A percentile compares a stretch with the other conserved stretches of the same genome.
Conservation (phyloP, 2,113 vertebrate genomes). For the Pyrgilauda ruficollis region DNA sequence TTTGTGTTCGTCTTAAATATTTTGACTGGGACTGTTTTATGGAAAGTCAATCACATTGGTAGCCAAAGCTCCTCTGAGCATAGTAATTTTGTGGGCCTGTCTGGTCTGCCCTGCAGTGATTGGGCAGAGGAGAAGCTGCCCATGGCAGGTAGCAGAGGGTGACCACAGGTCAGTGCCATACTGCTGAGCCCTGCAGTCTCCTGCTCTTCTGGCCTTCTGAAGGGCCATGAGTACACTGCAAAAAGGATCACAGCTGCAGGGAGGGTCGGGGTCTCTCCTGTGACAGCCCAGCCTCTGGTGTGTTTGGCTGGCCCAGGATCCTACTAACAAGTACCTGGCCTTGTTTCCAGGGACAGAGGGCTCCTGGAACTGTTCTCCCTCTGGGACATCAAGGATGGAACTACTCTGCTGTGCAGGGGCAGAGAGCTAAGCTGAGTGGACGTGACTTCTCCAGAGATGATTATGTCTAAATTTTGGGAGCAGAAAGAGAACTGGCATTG, state of each 20-base stretch:
- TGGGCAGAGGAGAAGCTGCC: not conserved
- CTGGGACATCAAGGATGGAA: not conserved
- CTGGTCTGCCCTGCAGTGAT: not conserved
- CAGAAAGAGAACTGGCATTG: not conserved
- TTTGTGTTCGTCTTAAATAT: not conserved
- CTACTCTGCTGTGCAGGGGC: not conserved
- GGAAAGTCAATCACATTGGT: not conserved
- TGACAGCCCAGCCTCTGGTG: rapidly evolving
- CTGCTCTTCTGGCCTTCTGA: not conserved
- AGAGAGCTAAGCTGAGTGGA: not conserved
- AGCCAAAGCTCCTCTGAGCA: not conserved
- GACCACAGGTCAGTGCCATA: not conserved
- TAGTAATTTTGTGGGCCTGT: not conserved
- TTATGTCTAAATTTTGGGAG: not conserved
- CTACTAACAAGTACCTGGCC: not conserved
- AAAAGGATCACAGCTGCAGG: not conserved
- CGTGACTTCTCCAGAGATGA: not conserved
- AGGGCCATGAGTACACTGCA: not conserved
- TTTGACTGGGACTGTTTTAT: not conserved
- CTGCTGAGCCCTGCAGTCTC: not conserved
- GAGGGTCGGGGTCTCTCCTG: not conserved
- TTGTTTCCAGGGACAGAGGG: not conserved
- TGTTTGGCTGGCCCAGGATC: not conserved
- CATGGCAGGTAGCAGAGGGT: not conserved
- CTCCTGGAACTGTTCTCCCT: not conserved